These are phyloP conservation scores for Prunella fulvescens DNA, from an alignment of 2,113 vertebrate species.

Conservation along the genomic window DNA sequence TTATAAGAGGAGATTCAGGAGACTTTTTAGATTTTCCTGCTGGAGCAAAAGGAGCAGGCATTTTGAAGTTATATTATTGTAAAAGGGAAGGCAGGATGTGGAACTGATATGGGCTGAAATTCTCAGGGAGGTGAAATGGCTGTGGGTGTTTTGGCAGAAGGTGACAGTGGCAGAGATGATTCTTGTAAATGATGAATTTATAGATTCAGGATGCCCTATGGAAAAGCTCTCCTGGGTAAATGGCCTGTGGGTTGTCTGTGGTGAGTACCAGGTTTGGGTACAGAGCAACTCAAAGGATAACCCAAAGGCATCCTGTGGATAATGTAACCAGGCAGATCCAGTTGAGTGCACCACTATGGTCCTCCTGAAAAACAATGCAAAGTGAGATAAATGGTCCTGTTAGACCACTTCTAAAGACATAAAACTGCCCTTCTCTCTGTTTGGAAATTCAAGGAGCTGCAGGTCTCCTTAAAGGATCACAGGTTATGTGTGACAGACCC, in stretches of 20 bases:
- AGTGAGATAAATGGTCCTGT: not conserved
- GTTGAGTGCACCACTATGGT: not conserved
- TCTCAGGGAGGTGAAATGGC: not conserved
- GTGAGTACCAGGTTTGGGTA: not conserved
- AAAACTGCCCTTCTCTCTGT: not conserved
- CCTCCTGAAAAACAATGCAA: not conserved
- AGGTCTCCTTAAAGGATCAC: not conserved
- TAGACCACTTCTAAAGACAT: not conserved
- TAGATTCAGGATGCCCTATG: not conserved
- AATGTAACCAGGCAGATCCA: not conserved
- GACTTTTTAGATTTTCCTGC: not conserved
- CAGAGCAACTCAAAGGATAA: not conserved
- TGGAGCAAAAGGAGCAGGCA: not conserved
- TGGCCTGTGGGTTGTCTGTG: not conserved
- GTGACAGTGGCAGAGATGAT: not conserved
- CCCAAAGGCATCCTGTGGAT: not conserved
- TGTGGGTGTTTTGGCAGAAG: not conserved
- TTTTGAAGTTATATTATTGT: not conserved
- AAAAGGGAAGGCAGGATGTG: not conserved
- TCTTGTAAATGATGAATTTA: not conserved
- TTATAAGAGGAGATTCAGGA: not conserved
- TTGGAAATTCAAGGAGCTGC: not conserved
- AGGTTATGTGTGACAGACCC: not conserved
- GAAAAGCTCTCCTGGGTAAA: not conserved
- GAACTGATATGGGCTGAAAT: not conserved